phyloP scores from a whole-genome alignment of 1,140 invertebrate species.

The Panagrolaimus sp. region DNA sequence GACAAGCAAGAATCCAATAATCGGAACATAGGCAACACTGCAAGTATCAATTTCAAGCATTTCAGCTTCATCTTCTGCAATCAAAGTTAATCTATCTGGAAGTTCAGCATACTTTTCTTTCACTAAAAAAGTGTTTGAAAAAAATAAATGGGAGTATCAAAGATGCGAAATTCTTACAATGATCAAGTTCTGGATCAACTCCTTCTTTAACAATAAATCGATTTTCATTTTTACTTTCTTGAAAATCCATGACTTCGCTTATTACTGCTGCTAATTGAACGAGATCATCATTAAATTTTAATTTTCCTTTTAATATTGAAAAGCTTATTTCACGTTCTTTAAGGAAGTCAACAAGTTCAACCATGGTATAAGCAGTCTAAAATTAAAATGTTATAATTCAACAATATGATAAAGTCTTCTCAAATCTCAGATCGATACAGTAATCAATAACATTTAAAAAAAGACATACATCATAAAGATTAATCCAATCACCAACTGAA shows the following conservation, averaged over 20 bases:
- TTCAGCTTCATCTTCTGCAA: constrained; percentile 48
- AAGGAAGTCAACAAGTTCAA: background rate
- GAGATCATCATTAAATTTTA: constrained; percentile 15
- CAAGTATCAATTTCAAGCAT: constrained; percentile 38
- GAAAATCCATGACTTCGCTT: background rate
- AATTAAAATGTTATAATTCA: too few species aligned
- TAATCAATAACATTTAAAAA: constrained; percentile 14
- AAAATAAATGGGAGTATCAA: background rate
- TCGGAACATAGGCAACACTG: constrained; percentile 52
- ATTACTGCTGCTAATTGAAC: constrained; percentile 20
- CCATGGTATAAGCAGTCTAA: background rate
- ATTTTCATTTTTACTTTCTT: constrained; percentile 32
- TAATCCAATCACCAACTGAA: constrained; percentile 46
- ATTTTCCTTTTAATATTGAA: background rate
- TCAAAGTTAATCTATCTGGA: constrained; percentile 42
- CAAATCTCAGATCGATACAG: too few species aligned
- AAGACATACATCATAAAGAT: constrained; percentile 38
- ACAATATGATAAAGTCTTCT: too few species aligned
- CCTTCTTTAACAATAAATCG: constrained; percentile 52
- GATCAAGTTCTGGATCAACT: constrained; percentile 50
- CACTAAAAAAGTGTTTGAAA: constrained; percentile 35
- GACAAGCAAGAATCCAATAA: constrained; percentile 53
- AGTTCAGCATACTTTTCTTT: constrained; percentile 43
- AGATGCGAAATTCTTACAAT: constrained; percentile 31
- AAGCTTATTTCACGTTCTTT: constrained; percentile 16